Percentiles rank a stretch among this genome's conserved stretches.
phyloP scores from a whole-genome alignment of 2,888 invertebrate genomes.

The Mongoloraphidia duomilia region DNA sequence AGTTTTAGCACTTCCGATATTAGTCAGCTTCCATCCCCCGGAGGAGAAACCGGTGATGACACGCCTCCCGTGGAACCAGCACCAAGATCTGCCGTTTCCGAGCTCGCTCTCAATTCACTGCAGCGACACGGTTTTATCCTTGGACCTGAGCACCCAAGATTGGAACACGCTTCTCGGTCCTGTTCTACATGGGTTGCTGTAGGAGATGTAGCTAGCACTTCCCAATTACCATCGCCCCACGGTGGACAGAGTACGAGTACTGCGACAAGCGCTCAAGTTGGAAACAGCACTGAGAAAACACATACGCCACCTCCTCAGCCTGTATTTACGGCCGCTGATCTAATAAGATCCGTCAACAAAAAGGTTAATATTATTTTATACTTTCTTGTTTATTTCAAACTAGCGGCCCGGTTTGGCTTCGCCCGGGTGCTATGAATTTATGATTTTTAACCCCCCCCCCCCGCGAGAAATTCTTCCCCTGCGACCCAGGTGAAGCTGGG shows the following conservation, averaged over 20 bases:
- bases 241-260: constrained; percentile 33
- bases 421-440: no score
- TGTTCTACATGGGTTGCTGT: constrained; percentile 82
- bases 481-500: no score
- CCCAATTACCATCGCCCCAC: constrained; percentile 72
- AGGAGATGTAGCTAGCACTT: constrained; percentile 58
- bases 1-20: constrained; percentile 77
- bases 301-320: constrained; percentile 29
- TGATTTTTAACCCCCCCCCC: no score
- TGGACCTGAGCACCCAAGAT: constrained; percentile 33
- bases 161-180: constrained; percentile 51
- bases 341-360: constrained; percentile 64
- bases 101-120: constrained; percentile 40
- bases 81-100: constrained; percentile 32
- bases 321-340: constrained; percentile 48
- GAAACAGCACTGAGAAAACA: constrained; percentile 24
- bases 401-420: no score
- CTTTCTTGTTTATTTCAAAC: no score
- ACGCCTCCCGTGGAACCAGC: constrained; percentile 14
- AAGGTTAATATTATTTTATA: constrained; percentile 35
- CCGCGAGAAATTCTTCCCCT: no score
- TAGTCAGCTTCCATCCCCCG: constrained; percentile 39
- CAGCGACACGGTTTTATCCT: constrained; percentile 37
- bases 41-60: constrained; percentile 24
- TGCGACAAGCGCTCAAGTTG: constrained; percentile 28